Percentiles rank a stretch among this genome's conserved stretches.
Evolutionary conservation across 2,888 invertebrate genomes (phyloP).

Genomic region (Trachelus stipa): DNA sequence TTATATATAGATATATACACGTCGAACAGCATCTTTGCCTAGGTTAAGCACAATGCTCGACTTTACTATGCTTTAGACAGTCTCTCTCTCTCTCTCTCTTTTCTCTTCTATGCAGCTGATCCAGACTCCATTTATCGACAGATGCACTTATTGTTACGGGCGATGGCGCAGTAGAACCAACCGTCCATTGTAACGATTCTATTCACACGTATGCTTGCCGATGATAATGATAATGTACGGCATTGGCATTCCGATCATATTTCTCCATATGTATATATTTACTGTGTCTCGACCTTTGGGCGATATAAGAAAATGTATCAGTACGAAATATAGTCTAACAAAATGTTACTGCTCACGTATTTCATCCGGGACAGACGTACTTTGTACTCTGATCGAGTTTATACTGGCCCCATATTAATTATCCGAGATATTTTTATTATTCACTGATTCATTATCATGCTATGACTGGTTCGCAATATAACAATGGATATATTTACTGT

Average conservation of each 20-base stretch:
- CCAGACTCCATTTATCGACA: not conserved
- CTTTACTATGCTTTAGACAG: not conserved
- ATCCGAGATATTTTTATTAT: not conserved
- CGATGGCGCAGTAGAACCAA: not conserved
- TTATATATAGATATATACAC: not conserved
- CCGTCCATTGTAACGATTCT: not conserved
- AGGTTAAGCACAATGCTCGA: not conserved
- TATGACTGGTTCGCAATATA: not conserved
- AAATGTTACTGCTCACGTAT: not conserved
- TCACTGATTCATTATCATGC: not conserved
- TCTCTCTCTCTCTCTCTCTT: not conserved
- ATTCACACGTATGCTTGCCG: not conserved
- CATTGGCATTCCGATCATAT: not conserved
- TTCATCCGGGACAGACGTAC: not conserved
- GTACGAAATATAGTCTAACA: not conserved
- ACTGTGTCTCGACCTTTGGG: not conserved
- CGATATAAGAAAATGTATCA: not conserved
- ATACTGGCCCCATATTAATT: not conserved
- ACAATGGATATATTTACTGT: not conserved
- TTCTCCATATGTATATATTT: not conserved
- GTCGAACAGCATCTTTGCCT: not conserved
- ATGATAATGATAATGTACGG: not conserved
- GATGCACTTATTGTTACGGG: not conserved
- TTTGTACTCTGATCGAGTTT: not conserved
- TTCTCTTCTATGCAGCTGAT: not conserved